phyloP scores from a whole-genome alignment of 1,140 invertebrate genomes.

The Microplitis demolitor region DNA sequence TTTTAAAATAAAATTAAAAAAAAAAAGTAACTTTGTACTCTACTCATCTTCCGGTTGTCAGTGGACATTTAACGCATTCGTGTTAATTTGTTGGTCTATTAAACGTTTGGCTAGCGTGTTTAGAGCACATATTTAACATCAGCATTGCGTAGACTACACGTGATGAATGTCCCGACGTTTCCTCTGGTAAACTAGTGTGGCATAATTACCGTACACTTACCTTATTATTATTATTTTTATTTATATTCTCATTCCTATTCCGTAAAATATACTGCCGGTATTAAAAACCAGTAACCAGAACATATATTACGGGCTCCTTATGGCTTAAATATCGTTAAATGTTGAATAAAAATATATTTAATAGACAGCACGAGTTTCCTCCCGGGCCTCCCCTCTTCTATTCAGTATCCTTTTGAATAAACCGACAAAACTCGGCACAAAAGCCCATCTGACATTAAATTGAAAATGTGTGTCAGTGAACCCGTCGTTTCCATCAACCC shows the following conservation, averaged over 20 bases:
- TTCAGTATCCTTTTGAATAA: no score
- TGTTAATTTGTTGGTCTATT: constrained; percentile 42
- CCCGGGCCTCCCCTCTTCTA: no score
- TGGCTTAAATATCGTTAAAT: no score
- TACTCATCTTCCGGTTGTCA: constrained; percentile 29
- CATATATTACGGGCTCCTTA: no score
- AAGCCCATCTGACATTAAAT: not conserved
- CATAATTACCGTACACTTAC: constrained; percentile 38
- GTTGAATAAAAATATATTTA: not conserved
- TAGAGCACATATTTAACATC: constrained; percentile 15
- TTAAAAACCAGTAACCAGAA: no score
- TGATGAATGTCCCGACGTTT: constrained; percentile 43
- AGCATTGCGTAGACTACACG: constrained; percentile 13
- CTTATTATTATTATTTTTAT: not conserved
- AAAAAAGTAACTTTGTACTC: no score
- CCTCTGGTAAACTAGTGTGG: constrained; percentile 19
- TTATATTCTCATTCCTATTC: not conserved
- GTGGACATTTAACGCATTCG: constrained; percentile 39
- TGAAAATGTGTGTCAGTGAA: constrained; percentile 3
- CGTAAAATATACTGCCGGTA: no score
- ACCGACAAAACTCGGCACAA: not conserved
- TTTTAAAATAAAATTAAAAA: not conserved
- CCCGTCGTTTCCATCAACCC: constrained; percentile 3
- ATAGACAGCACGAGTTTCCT: not conserved
- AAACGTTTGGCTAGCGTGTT: constrained; percentile 34